A percentile compares a stretch with the other conserved stretches of the same genome.
These are phyloP conservation scores for Tor tambroides DNA, from an alignment of 2,113 vertebrate species.

Conservation along the genomic window DNA sequence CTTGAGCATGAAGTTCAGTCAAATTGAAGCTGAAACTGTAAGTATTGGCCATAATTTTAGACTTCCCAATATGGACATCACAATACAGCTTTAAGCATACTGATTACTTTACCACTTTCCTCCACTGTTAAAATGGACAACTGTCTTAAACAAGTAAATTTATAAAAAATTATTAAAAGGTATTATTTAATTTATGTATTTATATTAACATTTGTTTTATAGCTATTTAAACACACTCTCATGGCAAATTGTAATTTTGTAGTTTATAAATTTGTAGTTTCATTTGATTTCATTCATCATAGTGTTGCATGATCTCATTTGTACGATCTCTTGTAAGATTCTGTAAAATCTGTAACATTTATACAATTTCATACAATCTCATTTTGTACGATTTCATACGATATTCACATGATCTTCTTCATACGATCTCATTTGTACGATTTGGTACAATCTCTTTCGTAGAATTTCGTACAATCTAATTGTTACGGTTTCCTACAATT, in stretches of 20 bases:
- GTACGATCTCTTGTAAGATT: background rate
- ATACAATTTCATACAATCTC: too few species aligned
- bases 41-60: constrained; percentile 19
- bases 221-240: background rate
- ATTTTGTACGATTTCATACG: too few species aligned
- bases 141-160: background rate
- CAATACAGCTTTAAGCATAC: background rate
- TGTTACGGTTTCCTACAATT: too few species aligned
- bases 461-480: too few species aligned
- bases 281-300: background rate
- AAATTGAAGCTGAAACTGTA: background rate
- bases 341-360: too few species aligned
- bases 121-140: background rate
- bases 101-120: background rate
- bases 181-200: background rate
- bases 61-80: background rate
- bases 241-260: background rate
- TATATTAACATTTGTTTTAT: background rate
- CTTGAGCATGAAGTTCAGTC: background rate
- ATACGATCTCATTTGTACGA: too few species aligned
- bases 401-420: too few species aligned
- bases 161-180: background rate
- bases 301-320: background rate
- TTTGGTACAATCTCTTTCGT: background rate
- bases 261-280: background rate